Evolutionary conservation across 2,113 vertebrate genomes (phyloP).

Genomic region (Oryctolagus cuniculus): mOryCun1.1 NC_091432.1:218543001-218543500

Average conservation of each 20-base stretch:
- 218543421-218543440: background rate
- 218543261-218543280: background rate
- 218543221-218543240: constrained; percentile 96
- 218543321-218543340: background rate
- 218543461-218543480: background rate
- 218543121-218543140: constrained; percentile 94
- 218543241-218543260: constrained; percentile 89
- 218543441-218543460: background rate
- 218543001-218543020: background rate
- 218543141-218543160: constrained; percentile 97
- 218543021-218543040: background rate
- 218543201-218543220: constrained; percentile 96
- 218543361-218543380: background rate
- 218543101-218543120: constrained; percentile 60
- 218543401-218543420: background rate
- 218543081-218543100: background rate
- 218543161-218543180: constrained; percentile 96
- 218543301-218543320: background rate
- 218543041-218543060: background rate
- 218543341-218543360: background rate
- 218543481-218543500: background rate
- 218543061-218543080: background rate
- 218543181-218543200: constrained; percentile 97
- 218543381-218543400: background rate
- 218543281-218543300: accelerated